These are phyloP conservation scores for Apeira syringaria DNA, from an alignment of 2,888 invertebrate genomes.

Conservation along the genomic window DNA sequence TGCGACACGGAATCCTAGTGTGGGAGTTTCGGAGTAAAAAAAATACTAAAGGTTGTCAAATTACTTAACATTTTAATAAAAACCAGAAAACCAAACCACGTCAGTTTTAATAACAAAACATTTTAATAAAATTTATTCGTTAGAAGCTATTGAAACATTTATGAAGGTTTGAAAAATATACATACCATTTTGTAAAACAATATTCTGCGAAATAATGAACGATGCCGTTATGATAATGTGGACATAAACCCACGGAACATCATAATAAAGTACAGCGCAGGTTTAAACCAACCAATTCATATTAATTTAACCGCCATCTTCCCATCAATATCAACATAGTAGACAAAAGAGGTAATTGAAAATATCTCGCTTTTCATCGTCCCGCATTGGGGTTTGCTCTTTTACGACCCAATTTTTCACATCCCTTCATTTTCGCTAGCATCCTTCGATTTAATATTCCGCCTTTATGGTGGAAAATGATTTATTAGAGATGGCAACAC, in stretches of 20 bases:
- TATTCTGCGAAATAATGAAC: neutral
- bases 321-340: slow-evolving; percentile 21
- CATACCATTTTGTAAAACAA: no score
- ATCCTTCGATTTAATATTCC: slow-evolving; percentile 72
- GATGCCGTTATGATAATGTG: neutral
- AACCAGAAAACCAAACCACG: no score
- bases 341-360: slow-evolving; percentile 57
- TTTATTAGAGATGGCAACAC: slow-evolving; percentile 57
- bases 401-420: slow-evolving; percentile 75
- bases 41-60: no score
- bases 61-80: no score
- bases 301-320: slow-evolving; percentile 20
- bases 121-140: no score
- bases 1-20: no score
- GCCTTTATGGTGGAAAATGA: slow-evolving; percentile 66
- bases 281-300: slow-evolving; percentile 17
- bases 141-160: no score
- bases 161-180: no score
- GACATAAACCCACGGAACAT: slow-evolving; percentile 7
- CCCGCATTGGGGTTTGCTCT: slow-evolving; percentile 62
- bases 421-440: slow-evolving; percentile 55
- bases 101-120: no score
- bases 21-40: no score
- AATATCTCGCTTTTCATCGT: slow-evolving; percentile 60
- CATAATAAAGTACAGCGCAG: slow-evolving; percentile 9